Percentiles rank a stretch among this genome's conserved stretches.
Evolutionary conservation across 1,140 invertebrate species (phyloP).

Genomic region (Drosophila sturtevanti): DNA sequence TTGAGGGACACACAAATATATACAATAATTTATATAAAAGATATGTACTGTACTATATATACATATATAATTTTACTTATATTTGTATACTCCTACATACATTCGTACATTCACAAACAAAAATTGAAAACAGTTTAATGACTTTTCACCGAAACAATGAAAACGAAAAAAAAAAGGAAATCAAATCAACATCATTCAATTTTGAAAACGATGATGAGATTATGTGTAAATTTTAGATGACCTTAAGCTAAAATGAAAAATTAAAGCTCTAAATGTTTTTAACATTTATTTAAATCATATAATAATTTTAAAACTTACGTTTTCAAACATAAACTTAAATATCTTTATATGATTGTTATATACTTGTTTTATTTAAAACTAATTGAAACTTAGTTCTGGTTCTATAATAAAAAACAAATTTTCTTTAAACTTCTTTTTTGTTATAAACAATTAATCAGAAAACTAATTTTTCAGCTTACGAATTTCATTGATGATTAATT

Average conservation of each 20-base stretch:
- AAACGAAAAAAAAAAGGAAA: conserved; percentile 3
- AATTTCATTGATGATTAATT: too few species aligned
- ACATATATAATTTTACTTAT: not conserved
- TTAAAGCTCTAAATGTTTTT: not conserved
- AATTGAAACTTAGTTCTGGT: too few species aligned
- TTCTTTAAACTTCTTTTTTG: too few species aligned
- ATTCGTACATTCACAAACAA: not conserved
- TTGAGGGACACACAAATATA: conserved; percentile 2
- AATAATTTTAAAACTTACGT: too few species aligned
- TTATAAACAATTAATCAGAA: too few species aligned
- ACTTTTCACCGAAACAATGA: not conserved
- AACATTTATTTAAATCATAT: too few species aligned
- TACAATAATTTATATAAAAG: not conserved
- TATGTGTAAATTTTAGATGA: not conserved
- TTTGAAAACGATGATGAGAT: not conserved
- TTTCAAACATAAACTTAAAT: too few species aligned
- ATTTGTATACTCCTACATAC: not conserved
- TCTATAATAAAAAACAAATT: too few species aligned
- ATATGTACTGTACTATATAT: not conserved
- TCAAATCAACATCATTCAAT: not conserved
- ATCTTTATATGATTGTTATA: too few species aligned
- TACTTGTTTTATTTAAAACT: too few species aligned
- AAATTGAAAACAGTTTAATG: conserved; percentile 8
- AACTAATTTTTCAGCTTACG: too few species aligned
- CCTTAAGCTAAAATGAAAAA: too few species aligned